Evolutionary conservation across 2,113 vertebrate species (phyloP).

Genomic region (Leiothrix lutea): DNA sequence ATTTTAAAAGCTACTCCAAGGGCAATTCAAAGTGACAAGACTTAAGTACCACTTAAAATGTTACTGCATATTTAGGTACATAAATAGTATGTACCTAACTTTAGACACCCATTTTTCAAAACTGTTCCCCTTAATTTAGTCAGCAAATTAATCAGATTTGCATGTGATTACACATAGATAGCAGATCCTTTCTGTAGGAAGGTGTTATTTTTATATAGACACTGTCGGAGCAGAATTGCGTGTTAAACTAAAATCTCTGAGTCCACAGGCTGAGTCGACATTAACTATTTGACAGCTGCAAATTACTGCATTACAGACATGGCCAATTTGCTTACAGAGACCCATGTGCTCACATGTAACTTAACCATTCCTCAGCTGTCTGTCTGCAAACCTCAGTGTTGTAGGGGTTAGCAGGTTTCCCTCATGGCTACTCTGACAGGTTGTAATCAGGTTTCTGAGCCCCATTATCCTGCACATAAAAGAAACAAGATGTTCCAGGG

Average conservation of each 20-base stretch:
- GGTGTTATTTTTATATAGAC: constrained; percentile 58
- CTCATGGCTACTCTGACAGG: background rate
- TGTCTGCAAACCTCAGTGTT: background rate
- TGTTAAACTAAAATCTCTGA: constrained; percentile 34
- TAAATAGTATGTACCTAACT: constrained; percentile 42
- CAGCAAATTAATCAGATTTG: constrained; percentile 62
- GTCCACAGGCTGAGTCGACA: background rate
- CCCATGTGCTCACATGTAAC: background rate
- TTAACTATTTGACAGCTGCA: constrained; percentile 40
- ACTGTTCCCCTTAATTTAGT: constrained; percentile 31
- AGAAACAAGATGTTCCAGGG: background rate
- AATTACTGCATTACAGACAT: background rate
- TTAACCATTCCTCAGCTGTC: background rate
- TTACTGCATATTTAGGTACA: constrained; percentile 25
- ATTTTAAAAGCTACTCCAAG: constrained; percentile 47
- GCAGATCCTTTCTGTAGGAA: constrained; percentile 50
- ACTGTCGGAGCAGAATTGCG: background rate
- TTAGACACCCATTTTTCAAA: constrained; percentile 45
- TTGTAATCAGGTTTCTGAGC: background rate
- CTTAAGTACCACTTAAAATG: background rate
- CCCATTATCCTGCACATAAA: background rate
- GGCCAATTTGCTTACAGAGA: background rate
- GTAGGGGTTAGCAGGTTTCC: background rate
- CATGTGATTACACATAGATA: constrained; percentile 51
- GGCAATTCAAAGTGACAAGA: constrained; percentile 23